These are phyloP conservation scores for Incurvaria masculella DNA, from an alignment of 2,888 invertebrate species.

Conservation along the genomic window DNA sequence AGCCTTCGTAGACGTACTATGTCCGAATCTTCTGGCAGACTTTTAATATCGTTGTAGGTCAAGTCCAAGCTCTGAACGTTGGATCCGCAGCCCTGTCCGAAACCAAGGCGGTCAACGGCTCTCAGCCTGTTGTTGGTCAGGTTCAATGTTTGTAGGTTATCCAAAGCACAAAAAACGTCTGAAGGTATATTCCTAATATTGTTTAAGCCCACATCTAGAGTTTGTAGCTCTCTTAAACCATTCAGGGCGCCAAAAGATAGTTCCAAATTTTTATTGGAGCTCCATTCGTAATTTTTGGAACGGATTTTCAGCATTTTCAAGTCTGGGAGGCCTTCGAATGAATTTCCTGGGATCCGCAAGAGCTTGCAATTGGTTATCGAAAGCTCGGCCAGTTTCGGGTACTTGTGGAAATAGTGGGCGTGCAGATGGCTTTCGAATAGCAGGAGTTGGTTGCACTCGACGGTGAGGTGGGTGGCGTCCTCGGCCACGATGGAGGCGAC, in stretches of 20 bases:
- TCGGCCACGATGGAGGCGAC: slow-evolving; percentile 61
- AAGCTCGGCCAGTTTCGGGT: slow-evolving; percentile 73
- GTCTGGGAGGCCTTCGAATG: slow-evolving; percentile 78
- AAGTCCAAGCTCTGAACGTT: slow-evolving; percentile 76
- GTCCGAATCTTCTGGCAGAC: slow-evolving; percentile 70
- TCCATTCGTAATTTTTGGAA: slow-evolving; percentile 80
- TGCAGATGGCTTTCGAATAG: slow-evolving; percentile 77
- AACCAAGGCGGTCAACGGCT: slow-evolving; percentile 72
- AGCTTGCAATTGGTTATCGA: slow-evolving; percentile 77
- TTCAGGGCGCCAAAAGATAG: slow-evolving; percentile 68
- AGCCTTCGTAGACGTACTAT: slow-evolving; percentile 72
- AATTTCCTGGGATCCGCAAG: slow-evolving; percentile 68
- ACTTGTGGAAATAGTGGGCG: slow-evolving; percentile 68
- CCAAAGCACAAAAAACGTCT: slow-evolving; percentile 74
- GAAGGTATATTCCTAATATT: slow-evolving; percentile 76
- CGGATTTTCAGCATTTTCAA: slow-evolving; percentile 76
- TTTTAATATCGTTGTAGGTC: slow-evolving; percentile 74
- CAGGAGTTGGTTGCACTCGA: slow-evolving; percentile 75
- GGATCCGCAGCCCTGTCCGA: slow-evolving; percentile 61
- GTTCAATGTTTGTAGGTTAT: slow-evolving; percentile 78
- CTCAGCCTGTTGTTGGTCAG: slow-evolving; percentile 78
- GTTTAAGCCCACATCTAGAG: slow-evolving; percentile 74
- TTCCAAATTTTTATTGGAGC: slow-evolving; percentile 69
- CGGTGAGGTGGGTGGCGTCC: slow-evolving; percentile 67
- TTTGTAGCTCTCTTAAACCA: slow-evolving; percentile 74